Conservation (phyloP, 2,797 vertebrate species). For the Chromis chromis region DNA sequence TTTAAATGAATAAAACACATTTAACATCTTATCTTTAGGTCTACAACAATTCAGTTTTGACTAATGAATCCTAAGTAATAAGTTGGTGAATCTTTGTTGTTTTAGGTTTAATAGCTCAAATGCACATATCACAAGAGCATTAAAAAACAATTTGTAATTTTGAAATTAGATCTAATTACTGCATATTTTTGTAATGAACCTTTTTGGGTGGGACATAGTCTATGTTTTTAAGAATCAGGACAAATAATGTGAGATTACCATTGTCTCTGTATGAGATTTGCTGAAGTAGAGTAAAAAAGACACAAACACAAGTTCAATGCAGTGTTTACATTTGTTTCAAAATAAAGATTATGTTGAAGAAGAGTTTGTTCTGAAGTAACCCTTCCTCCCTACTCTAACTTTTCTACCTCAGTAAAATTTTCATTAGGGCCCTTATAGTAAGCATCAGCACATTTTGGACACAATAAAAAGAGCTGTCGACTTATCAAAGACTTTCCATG, state of each 20-base stretch:
- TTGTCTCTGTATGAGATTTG: background rate
- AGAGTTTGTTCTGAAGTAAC: too few species aligned
- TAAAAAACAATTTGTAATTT: background rate
- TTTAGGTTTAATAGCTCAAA: background rate
- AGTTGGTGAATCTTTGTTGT: background rate
- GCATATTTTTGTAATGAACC: background rate
- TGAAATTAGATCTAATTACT: background rate
- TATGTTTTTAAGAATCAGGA: too few species aligned
- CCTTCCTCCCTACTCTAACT: too few species aligned
- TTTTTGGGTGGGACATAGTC: background rate
- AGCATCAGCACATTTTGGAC: background rate
- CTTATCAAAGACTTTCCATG: slow-evolving; percentile 14
- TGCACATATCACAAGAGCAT: background rate
- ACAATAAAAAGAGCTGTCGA: background rate
- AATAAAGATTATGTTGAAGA: background rate
- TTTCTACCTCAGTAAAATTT: too few species aligned
- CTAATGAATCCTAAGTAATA: too few species aligned
- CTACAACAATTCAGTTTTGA: too few species aligned
- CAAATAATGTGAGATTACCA: too few species aligned
- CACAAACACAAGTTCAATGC: too few species aligned
- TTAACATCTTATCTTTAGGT: too few species aligned
- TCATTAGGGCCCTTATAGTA: too few species aligned
- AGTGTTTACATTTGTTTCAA: background rate
- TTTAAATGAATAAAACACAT: too few species aligned
- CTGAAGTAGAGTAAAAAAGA: too few species aligned